Base-by-base conservation (phyloP, 53 echinoderm and acorn worm species). In the Hippasteria phrygiana region DNA sequence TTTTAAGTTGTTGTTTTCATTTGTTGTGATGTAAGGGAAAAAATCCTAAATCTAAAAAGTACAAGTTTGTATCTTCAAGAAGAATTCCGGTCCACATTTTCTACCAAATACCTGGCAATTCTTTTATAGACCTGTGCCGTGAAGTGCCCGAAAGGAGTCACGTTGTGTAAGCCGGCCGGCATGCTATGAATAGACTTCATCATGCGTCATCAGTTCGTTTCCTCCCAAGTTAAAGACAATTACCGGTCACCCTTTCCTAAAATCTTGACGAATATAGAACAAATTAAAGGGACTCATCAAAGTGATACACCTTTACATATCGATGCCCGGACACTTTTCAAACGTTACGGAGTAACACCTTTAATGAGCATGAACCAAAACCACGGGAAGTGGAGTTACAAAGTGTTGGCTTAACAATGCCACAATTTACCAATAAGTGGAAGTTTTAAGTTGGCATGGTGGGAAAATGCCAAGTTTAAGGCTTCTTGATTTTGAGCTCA, bases 161-260 rank as follows among this genome's bases (percentile, higher is more conserved):
- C 59, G 22, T 59, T 67, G 34, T 5, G 33, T 33, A 67, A 67
- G 9, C 69, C 69, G 48, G 50, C 32, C 75, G 47, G 70, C 37
- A 32, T 9, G 18, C 51, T 85, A 85, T 70, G 71, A 70, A 85
- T 70, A 85, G 71, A 69, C 50, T 8, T 71, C 83, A 83, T 0
- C 16, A 48, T 85, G 85, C 85, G 71, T 85, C 85, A 85, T 22
- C 34, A 71, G 11, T 46, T 24, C 22, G 85, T 50, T 85, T 85
- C 85, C 85, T 45, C 50, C 51, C 37, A 51, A 69, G 11, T 71
- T 84, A 51, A 45, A 71, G 39, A 1, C 85, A 85, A 85, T 85
- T 85, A 85, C 85, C 85, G 85, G 85, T 71, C 20, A 33, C 34
- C 69, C 51, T 51, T 85, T 24, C 38, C 55, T 4, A 33, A 53